Evolutionary conservation across 2,113 vertebrate species (phyloP).

Genomic region (Pedionomus torquatus): DNA sequence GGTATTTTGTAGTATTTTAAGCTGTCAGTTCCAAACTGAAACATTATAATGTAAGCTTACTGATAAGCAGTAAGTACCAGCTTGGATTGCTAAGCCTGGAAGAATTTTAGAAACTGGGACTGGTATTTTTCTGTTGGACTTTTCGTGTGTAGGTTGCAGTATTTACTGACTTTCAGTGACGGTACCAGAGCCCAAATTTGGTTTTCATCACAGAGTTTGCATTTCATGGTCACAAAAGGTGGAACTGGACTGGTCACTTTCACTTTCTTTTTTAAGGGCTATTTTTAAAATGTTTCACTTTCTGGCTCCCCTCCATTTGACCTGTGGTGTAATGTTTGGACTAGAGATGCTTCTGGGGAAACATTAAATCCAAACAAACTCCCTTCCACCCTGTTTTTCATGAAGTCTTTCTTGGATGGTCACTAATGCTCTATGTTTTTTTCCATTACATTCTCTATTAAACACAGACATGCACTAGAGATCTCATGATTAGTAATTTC

Average conservation of each 20-base stretch:
- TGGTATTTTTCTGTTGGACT: not conserved
- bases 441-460: constrained; percentile 36
- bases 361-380: constrained; percentile 55
- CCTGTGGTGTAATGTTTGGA: constrained; percentile 64
- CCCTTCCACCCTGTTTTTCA: constrained; percentile 44
- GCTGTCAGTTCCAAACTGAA: not conserved
- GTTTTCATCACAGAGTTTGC: not conserved
- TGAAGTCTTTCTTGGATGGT: constrained; percentile 54
- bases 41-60: not conserved
- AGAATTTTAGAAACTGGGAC: not conserved
- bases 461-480: not conserved
- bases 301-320: constrained; percentile 52
- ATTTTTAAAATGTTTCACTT: constrained; percentile 41
- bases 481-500: constrained; percentile 17
- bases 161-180: not conserved
- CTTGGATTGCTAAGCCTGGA: not conserved
- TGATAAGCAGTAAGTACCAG: not conserved
- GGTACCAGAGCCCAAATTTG: not conserved
- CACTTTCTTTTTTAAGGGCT: constrained; percentile 61
- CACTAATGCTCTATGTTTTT: constrained; percentile 11
- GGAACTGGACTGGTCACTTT: constrained; percentile 6
- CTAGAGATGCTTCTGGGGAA: constrained; percentile 59
- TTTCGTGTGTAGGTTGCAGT: not conserved
- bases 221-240: not conserved
- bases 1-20: not conserved